phyloP scores from a whole-genome alignment of 2,113 vertebrate species.

The Plecotus auritus region DNA sequence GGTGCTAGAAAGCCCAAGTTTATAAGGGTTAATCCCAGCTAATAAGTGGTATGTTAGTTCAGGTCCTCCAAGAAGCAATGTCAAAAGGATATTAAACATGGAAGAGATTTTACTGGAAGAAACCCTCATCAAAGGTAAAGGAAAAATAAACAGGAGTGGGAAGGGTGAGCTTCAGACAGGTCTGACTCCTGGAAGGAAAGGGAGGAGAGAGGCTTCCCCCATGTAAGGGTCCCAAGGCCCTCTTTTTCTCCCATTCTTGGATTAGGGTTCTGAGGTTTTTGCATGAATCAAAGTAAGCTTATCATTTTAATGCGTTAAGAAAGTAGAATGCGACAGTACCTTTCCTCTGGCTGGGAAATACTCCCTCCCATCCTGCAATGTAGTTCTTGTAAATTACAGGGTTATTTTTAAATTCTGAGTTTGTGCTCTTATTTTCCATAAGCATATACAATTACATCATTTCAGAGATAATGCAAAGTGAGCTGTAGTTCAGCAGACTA shows the following conservation, averaged over 20 bases:
- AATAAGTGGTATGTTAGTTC: background rate
- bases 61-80: background rate
- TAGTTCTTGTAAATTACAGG: background rate
- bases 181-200: background rate
- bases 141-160: background rate
- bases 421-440: background rate
- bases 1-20: background rate
- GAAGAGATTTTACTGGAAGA: background rate
- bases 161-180: background rate
- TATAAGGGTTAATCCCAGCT: background rate
- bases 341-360: background rate
- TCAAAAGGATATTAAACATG: background rate
- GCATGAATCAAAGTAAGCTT: background rate
- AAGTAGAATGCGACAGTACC: background rate
- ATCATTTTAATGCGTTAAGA: background rate
- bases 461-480: background rate
- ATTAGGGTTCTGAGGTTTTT: background rate
- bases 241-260: background rate
- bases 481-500: background rate
- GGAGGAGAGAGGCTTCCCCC: background rate
- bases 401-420: conserved; percentile 11
- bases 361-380: background rate
- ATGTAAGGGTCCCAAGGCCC: background rate
- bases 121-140: background rate
- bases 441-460: background rate